These are phyloP conservation scores for Ceramica pisi DNA, from an alignment of 2,888 invertebrate species.

Conservation along the genomic window DNA sequence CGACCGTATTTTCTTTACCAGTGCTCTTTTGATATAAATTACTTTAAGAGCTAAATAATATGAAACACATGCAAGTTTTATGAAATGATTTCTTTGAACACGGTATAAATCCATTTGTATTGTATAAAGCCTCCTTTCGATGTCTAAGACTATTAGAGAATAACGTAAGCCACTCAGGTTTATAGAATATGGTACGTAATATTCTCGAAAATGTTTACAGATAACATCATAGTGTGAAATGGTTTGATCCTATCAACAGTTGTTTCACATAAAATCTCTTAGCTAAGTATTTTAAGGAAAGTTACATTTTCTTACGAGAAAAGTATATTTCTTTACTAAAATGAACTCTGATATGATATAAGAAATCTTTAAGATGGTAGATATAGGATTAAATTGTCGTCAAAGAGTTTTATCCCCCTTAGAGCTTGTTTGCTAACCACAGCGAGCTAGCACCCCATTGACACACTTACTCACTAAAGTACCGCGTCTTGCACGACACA, in stretches of 20 bases:
- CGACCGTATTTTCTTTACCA: neutral
- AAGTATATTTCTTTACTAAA: conserved; percentile 3
- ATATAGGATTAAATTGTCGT: conserved; percentile 33
- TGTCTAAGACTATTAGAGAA: neutral
- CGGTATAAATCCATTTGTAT: neutral
- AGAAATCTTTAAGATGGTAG: conserved; percentile 8
- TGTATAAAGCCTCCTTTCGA: neutral
- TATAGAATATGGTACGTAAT: neutral
- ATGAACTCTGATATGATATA: conserved; percentile 11
- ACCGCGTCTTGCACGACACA: conserved; percentile 31
- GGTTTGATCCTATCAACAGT: conserved; percentile 19
- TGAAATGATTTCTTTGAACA: neutral
- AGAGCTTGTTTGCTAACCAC: conserved; percentile 48
- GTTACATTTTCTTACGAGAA: neutral
- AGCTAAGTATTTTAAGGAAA: neutral
- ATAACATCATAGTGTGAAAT: conserved; percentile 13
- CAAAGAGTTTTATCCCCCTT: conserved; percentile 36
- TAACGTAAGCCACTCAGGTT: neutral
- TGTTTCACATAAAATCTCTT: neutral
- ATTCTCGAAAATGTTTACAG: neutral
- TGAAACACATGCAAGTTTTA: conserved; percentile 11
- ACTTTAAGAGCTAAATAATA: neutral
- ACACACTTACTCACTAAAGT: conserved; percentile 51
- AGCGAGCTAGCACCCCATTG: conserved; percentile 37
- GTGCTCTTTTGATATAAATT: neutral